phyloP scores from a whole-genome alignment of 2,113 vertebrate species.

The Xiphophorus maculatus region DNA sequence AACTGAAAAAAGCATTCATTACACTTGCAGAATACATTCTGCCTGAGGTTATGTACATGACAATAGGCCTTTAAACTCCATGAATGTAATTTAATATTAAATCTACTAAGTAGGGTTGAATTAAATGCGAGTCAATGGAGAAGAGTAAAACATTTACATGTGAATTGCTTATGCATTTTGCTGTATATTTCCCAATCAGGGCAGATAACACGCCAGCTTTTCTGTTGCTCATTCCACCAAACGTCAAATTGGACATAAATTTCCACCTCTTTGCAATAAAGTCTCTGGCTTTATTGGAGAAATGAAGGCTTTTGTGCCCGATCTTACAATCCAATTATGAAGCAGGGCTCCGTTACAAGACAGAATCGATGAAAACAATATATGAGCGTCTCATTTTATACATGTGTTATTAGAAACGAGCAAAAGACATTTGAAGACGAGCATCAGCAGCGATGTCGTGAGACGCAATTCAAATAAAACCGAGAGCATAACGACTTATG shows the following conservation, averaged over 20 bases:
- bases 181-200: background rate
- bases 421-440: slow-evolving; percentile 40
- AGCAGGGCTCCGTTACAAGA: slow-evolving; percentile 66
- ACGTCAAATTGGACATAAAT: slow-evolving; percentile 2
- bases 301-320: slow-evolving; percentile 48
- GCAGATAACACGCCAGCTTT: slow-evolving; percentile 3
- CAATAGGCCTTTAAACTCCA: slow-evolving; percentile 33
- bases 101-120: slow-evolving; percentile 21
- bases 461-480: background rate
- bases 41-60: slow-evolving; percentile 26
- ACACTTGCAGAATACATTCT: background rate
- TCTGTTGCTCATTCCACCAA: slow-evolving; percentile 9
- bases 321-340: slow-evolving; percentile 72
- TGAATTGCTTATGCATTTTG: background rate
- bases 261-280: slow-evolving; percentile 7
- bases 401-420: slow-evolving; percentile 41
- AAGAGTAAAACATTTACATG: background rate
- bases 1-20: slow-evolving; percentile 10
- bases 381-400: slow-evolving; percentile 59
- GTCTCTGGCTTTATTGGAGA: slow-evolving; percentile 20
- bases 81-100: slow-evolving; percentile 32
- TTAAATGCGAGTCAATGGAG: slow-evolving; percentile 2
- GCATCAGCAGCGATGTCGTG: slow-evolving; percentile 46
- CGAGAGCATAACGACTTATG: slow-evolving; percentile 13
- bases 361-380: slow-evolving; percentile 81